Percentiles rank a stretch among this genome's conserved stretches.
Conservation (phyloP, 35 echinoderm and acorn worm genomes). For the Heliocidaris erythrogramma region DNA sequence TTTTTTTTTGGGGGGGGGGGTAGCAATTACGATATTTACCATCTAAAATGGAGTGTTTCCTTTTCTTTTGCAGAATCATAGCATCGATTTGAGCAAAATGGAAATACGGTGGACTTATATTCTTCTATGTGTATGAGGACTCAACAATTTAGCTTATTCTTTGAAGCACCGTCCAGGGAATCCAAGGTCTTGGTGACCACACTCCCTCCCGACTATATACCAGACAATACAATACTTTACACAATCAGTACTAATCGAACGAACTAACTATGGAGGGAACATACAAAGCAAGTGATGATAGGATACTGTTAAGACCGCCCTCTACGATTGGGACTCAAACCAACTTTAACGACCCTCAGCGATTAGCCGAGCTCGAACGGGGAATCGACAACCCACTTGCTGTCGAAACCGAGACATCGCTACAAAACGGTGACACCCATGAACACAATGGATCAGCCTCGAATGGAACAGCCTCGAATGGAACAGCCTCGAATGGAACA, state of each 20-base stretch:
- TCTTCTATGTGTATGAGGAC: neutral
- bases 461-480: neutral
- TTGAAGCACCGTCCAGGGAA: neutral
- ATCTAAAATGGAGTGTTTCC: neutral
- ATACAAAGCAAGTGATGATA: neutral
- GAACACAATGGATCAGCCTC: neutral
- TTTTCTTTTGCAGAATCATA: neutral
- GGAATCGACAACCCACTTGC: conserved; percentile 18
- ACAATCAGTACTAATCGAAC: neutral
- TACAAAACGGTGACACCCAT: neutral
- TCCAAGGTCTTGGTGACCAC: too few relatives aligned
- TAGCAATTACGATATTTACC: neutral
- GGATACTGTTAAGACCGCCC: neutral
- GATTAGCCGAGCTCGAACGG: neutral
- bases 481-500: neutral
- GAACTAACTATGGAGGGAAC: neutral
- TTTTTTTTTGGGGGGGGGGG: too few relatives aligned
- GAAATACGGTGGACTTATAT: neutral
- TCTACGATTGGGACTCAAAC: conserved; percentile 14
- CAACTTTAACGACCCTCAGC: neutral
- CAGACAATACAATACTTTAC: neutral
- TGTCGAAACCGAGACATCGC: neutral
- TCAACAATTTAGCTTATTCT: neutral
- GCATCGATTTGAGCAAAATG: neutral
- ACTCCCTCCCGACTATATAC: neutral